These are phyloP conservation scores for Megaceryle maxima DNA, from an alignment of 2,113 vertebrate genomes.

Conservation along the genomic window DNA sequence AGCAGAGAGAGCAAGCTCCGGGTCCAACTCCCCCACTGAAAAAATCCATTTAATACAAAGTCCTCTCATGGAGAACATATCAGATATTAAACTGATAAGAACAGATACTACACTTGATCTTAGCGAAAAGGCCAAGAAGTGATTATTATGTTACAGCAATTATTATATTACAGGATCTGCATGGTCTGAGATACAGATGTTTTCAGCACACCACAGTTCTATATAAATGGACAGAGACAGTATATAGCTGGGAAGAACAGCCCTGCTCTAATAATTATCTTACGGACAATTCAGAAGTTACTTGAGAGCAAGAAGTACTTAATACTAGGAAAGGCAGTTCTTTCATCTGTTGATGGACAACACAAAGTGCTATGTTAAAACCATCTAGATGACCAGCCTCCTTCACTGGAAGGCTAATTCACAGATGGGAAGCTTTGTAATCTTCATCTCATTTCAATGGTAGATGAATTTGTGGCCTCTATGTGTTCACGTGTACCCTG, in stretches of 20 bases:
- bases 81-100: too few species aligned
- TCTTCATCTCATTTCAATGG: not conserved
- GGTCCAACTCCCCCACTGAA: too few species aligned
- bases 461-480: not conserved
- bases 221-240: not conserved
- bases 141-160: too few species aligned
- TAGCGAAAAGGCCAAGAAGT: too few species aligned
- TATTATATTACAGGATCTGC: not conserved
- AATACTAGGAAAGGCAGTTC: not conserved
- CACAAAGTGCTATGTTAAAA: not conserved
- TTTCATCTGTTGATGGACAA: not conserved
- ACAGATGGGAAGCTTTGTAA: not conserved
- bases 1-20: too few species aligned
- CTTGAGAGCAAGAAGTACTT: not conserved
- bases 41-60: too few species aligned
- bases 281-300: not conserved
- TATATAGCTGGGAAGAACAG: not conserved
- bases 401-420: not conserved
- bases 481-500: not conserved
- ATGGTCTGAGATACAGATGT: not conserved
- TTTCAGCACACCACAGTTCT: not conserved
- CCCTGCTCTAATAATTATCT: not conserved
- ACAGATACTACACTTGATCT: too few species aligned
- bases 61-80: too few species aligned
- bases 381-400: not conserved